Base-by-base conservation (phyloP, 92 coral and sea anemone species). In the Pocillopora grandis region DNA sequence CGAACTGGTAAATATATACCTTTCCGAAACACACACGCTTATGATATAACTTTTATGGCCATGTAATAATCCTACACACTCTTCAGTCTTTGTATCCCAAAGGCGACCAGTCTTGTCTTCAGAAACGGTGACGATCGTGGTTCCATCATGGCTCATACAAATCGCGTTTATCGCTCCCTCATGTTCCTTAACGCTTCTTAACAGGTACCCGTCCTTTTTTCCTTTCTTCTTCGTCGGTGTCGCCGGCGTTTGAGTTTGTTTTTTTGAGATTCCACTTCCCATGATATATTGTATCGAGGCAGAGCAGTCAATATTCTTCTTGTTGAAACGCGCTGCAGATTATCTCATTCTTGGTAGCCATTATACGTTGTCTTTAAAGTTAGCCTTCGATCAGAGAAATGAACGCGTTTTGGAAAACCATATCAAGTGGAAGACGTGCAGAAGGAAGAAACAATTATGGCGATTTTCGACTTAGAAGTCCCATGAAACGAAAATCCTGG, bases 41-140 rank as follows among this genome's bases (percentile, higher is more conserved):
- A 86, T 87, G 62, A 96, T 92, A 78, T 96, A 96, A 55, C 76
- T 89, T 33, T 87, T 62, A 66, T 96, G 99, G 58, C 99, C 99
- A n/a, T 85, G 68, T 13, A 96, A 80, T 73, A 87, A 72, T 8
- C 97, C 97, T 11, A 91, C 88, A 74, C 94, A 90, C 76, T 94
- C 96, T 58, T 96, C 99, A 23, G 91, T 94, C 76, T 86, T 89
- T 16, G 95, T 93, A 65, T 96, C 98, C 99, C 98, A 96, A 21
- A 96, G 89, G n/a, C 97, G 85, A 31, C 95, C 99, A 12, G 98
- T 92, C 85, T 84, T 91, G 79, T 96, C 99, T 76, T 96, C 99
- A 37, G 98, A 92, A 57, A 86, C 98, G 13, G 99, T 94, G 37
- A 92, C 89, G 36, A 96, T 67, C 1, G 95, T 94, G 75, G 85